phyloP scores from a whole-genome alignment of 2,113 vertebrate species.

The Bubo bubo region DNA sequence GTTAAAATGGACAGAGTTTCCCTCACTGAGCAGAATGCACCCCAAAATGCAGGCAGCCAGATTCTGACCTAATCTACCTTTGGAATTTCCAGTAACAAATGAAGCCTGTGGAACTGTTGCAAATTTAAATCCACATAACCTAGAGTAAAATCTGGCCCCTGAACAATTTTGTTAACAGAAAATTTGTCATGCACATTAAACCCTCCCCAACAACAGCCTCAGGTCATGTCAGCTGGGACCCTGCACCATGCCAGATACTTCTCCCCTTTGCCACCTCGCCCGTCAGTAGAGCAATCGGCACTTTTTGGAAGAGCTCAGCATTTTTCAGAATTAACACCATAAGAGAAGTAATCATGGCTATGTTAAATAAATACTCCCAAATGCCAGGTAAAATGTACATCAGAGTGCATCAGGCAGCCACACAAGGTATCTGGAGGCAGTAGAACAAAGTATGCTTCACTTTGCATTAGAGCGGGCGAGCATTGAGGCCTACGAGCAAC shows the following conservation, averaged over 20 bases:
- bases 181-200: constrained; percentile 27
- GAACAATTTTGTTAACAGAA: constrained; percentile 34
- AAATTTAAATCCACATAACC: background rate
- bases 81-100: background rate
- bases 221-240: background rate
- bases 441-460: constrained; percentile 67
- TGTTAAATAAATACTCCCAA: constrained; percentile 56
- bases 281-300: background rate
- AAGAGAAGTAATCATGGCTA: background rate
- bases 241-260: background rate
- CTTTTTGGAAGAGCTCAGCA: constrained; percentile 13
- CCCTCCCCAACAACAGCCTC: background rate
- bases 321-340: background rate
- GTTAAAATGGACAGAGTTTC: background rate
- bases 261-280: background rate
- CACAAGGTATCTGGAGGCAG: constrained; percentile 65
- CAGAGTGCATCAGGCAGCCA: constrained; percentile 43
- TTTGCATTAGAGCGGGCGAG: constrained; percentile 47
- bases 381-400: constrained; percentile 74
- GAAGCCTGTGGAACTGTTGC: background rate
- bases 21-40: background rate
- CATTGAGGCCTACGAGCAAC: constrained; percentile 46
- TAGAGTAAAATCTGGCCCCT: background rate
- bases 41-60: background rate
- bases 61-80: background rate